Percentiles rank a stretch among this genome's conserved stretches.
Evolutionary conservation across 2,797 vertebrate species (phyloP).

Genomic region (Helarctos malayanus): DNA sequence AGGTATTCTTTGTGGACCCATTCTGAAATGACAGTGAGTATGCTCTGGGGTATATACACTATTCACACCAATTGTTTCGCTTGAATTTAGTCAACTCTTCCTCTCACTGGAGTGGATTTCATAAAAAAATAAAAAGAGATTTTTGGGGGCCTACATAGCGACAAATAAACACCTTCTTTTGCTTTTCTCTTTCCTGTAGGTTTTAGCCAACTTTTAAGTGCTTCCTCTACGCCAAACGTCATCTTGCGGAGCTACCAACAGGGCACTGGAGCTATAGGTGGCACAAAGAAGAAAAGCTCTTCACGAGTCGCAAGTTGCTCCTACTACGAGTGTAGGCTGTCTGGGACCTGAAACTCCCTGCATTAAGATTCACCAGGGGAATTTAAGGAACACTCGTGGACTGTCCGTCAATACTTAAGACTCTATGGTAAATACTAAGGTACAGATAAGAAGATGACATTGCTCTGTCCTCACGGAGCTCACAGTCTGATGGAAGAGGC

Average conservation of each 20-base stretch:
- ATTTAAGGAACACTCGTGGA: not conserved
- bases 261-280: not conserved
- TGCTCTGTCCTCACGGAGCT: not conserved
- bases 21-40: not conserved
- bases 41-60: not conserved
- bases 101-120: not conserved
- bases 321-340: not conserved
- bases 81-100: not conserved
- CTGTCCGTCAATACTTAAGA: not conserved
- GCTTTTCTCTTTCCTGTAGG: not conserved
- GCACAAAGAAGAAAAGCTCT: not conserved
- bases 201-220: conserved; percentile 25
- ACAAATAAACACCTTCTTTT: not conserved
- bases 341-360: not conserved
- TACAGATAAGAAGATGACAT: not conserved
- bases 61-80: not conserved
- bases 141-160: not conserved
- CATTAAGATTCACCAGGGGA: not conserved
- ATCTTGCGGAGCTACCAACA: not conserved
- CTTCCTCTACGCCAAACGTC: not conserved
- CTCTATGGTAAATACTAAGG: conserved; percentile 5
- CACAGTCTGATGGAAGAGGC: not conserved
- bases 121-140: not conserved
- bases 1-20: not conserved
- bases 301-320: not conserved